Base-by-base conservation (phyloP, 2,113 vertebrate genomes). In the Heptranchias perlo region DNA sequence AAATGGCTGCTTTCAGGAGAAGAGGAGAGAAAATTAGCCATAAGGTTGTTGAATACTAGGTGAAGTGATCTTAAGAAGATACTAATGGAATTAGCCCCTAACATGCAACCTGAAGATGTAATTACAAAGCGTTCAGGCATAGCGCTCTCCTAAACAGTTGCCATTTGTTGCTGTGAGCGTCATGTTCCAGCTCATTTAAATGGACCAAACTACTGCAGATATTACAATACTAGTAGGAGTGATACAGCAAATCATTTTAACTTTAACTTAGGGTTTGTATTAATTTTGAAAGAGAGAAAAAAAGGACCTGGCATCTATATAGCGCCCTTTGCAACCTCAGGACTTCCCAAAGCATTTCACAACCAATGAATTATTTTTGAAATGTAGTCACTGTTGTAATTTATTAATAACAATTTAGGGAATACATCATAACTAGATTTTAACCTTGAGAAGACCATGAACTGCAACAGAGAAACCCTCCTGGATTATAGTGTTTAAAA, bases 401-500 rank as follows among this genome's bases (percentile, higher is more conserved):
- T 64, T 93, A 93, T 93, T 93, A 93, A 62, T 39, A 91, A 91
- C 49, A 54, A 35, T 58, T 91, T 91, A 31, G 31, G 87, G 52
- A 58, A 58, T 91, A 58, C 52, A 91, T n/a, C 52, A 39, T 13
- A 93, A 62, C 35, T 93, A 10, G 89, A 64, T 93, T 39, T 62
- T 93, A 93, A 62, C 89, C 89, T 93, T 93, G 89, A 93, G 58
- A n/a, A 64, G 89, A 93, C 89, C 58, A 44, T 93, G 89, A 93
- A 35, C 58, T 64, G 18, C 35, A 93, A 39, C 16, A 62, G 58
- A 93, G 89, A 62, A 61, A 62, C 58, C 61, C 58, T 64, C 5
- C 89, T 93, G 89, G 89, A 93, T 93, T 93, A 93, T 35, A 93
- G n/a, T 39, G n/a, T 92, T 92, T 92, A 92, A 89, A 92, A 92